Evolutionary conservation across 1,140 invertebrate genomes (phyloP).

Genomic region (Ostrea edulis): DNA sequence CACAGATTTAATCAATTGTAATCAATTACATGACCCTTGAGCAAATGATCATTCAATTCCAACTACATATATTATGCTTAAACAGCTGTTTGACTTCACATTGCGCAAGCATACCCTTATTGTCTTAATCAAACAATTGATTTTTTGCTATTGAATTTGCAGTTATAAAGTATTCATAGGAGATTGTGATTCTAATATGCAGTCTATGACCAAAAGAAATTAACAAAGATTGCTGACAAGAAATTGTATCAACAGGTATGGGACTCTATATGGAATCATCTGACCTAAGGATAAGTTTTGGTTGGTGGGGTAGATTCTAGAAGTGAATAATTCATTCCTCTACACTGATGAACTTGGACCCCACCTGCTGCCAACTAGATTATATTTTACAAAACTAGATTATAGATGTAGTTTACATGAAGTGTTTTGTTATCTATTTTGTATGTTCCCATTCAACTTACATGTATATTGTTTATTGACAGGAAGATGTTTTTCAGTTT

Average conservation of each 20-base stretch:
- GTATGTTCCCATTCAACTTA: too few relatives aligned
- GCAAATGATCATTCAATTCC: neutral
- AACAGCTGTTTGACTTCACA: conserved; percentile 23
- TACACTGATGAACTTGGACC: too few relatives aligned
- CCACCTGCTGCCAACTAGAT: too few relatives aligned
- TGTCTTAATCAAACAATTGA: conserved; percentile 30
- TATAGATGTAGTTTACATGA: too few relatives aligned
- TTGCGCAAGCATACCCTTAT: conserved; percentile 4
- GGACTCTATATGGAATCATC: neutral
- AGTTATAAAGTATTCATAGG: conserved; percentile 1
- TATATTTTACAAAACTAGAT: too few relatives aligned
- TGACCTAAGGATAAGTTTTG: too few relatives aligned
- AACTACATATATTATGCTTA: neutral
- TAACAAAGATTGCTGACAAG: neutral
- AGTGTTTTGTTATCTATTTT: too few relatives aligned
- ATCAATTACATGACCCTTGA: neutral
- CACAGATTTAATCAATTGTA: neutral
- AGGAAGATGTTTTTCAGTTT: too few relatives aligned
- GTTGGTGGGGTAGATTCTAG: too few relatives aligned
- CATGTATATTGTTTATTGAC: too few relatives aligned
- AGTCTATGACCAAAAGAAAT: neutral
- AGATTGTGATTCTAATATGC: neutral
- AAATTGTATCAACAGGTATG: too few relatives aligned
- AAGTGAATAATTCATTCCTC: too few relatives aligned
- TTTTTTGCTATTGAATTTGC: neutral